Evolutionary conservation across 2,888 invertebrate species (phyloP).

Genomic region (Hirtodrosophila alboralis): DNA sequence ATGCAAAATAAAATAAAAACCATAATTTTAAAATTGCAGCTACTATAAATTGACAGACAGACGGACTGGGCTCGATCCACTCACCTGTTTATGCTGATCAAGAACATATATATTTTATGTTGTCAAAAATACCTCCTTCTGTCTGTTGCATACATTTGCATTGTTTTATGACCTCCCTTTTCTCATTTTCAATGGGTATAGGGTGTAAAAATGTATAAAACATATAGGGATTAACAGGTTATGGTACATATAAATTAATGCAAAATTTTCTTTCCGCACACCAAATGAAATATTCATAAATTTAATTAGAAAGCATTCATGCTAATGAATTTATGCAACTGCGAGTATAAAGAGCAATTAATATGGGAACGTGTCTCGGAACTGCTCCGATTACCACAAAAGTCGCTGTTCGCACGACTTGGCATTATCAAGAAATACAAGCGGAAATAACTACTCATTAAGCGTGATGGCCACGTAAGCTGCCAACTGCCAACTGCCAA

Average conservation of each 20-base stretch:
- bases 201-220: too few relatives aligned
- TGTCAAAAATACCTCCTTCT: neutral
- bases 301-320: conserved; percentile 64
- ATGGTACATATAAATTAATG: conserved; percentile 36
- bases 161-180: too few relatives aligned
- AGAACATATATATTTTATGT: too few relatives aligned
- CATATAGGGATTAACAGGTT: conserved; percentile 2
- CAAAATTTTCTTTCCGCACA: conserved; percentile 13
- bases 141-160: too few relatives aligned
- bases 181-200: too few relatives aligned
- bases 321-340: conserved; percentile 61
- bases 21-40: too few relatives aligned
- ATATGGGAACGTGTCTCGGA: conserved; percentile 61
- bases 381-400: conserved; percentile 55
- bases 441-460: conserved; percentile 78
- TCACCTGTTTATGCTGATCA: too few relatives aligned
- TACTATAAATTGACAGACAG: too few relatives aligned
- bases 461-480: conserved; percentile 73
- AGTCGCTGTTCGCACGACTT: conserved; percentile 60
- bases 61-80: too few relatives aligned
- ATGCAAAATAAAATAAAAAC: too few relatives aligned
- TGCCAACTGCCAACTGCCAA: conserved; percentile 47
- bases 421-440: conserved; percentile 75
- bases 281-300: conserved; percentile 52
- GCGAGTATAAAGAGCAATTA: conserved; percentile 60